Conservation (phyloP, 2,113 vertebrate genomes). For the Gymnocephalus cernua region DNA sequence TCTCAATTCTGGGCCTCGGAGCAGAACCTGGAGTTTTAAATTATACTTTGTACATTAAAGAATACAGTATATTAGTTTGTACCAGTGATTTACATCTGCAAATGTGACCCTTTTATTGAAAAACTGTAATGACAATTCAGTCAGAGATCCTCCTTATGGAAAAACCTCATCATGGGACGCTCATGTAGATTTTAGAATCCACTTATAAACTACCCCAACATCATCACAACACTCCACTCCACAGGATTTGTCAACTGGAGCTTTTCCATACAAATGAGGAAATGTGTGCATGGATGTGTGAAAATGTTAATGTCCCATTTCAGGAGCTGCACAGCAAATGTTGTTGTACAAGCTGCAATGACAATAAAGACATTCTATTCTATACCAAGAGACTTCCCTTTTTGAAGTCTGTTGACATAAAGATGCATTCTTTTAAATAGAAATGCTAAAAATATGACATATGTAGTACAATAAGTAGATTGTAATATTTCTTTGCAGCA, state of each 20-base stretch:
- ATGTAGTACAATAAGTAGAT: not conserved
- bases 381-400: not conserved
- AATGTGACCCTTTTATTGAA: not conserved
- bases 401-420: not conserved
- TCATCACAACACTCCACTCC: no score
- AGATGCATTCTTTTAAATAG: not conserved
- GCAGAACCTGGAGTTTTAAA: slow-evolving; percentile 44
- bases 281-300: no score
- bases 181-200: no score
- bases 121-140: not conserved
- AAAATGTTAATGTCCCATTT: no score
- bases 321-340: no score
- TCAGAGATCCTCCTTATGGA: not conserved
- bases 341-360: no score
- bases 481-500: not conserved
- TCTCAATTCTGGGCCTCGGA: slow-evolving; percentile 28
- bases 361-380: no score
- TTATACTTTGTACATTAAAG: not conserved
- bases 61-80: not conserved
- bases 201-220: no score
- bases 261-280: no score
- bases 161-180: not conserved
- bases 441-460: not conserved
- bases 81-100: not conserved
- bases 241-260: no score